A percentile compares a stretch with the other conserved stretches of the same genome.
Evolutionary conservation across 2,888 invertebrate genomes (phyloP).

Genomic region (Neria commutata): DNA sequence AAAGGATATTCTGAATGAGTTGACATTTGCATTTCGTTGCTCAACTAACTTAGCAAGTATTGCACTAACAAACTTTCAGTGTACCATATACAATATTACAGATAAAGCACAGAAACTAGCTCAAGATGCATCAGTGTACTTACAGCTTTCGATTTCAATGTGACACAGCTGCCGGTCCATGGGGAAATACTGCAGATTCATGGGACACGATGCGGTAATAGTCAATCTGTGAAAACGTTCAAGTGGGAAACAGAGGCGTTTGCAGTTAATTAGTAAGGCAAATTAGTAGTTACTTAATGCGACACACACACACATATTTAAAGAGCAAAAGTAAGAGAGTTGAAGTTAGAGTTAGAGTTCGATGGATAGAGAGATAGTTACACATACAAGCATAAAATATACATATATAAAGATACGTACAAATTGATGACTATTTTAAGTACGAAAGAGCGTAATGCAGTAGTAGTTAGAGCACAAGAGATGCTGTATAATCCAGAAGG

Average conservation of each 20-base stretch:
- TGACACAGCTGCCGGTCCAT: constrained; percentile 95
- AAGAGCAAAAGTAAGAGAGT: not conserved
- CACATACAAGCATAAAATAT: not conserved
- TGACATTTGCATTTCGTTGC: no score
- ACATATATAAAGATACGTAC: not conserved
- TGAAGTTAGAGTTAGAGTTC: not conserved
- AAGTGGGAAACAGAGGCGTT: constrained; percentile 29
- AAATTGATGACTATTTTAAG: not conserved
- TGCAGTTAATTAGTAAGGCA: not conserved
- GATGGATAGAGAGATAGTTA: not conserved
- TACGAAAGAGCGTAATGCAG: no score
- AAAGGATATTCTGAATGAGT: constrained; percentile 23
- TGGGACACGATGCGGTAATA: constrained; percentile 93
- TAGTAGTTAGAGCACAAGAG: no score
- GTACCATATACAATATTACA: no score
- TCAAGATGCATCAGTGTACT: constrained; percentile 71
- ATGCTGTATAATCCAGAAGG: no score
- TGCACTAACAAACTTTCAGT: no score
- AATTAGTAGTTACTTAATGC: not conserved
- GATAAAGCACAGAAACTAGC: no score
- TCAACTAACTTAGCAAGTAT: no score
- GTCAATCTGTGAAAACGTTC: constrained; percentile 68
- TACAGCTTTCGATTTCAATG: constrained; percentile 97
- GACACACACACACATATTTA: no score
- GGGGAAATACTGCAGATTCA: constrained; percentile 95